phyloP scores from a whole-genome alignment of 2,113 vertebrate genomes.

The Colinus virginianus region DNA sequence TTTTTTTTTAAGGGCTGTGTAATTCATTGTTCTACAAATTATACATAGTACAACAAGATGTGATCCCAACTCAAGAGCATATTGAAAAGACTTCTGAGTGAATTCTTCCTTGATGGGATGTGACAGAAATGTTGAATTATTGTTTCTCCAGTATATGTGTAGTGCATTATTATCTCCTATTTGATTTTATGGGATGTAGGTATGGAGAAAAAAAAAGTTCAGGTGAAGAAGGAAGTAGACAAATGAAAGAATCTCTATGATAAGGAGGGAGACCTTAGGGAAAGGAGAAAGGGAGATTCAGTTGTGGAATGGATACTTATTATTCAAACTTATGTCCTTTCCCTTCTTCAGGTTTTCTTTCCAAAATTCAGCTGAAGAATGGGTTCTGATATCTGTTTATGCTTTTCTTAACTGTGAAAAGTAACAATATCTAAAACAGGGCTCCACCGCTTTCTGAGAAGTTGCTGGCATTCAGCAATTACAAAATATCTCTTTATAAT shows the following conservation, averaged over 20 bases:
- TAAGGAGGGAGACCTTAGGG: not conserved
- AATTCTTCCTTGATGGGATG: not conserved
- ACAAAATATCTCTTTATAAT: not conserved
- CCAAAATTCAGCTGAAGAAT: not conserved
- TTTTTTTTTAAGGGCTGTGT: not conserved
- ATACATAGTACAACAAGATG: not conserved
- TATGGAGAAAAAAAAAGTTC: not conserved
- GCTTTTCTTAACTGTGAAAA: not conserved
- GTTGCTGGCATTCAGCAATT: not conserved
- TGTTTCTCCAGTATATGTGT: not conserved
- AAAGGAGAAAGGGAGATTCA: not conserved
- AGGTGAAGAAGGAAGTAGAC: not conserved
- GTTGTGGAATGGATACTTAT: not conserved
- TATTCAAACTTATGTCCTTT: not conserved
- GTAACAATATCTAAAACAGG: not conserved
- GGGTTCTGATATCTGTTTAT: not conserved
- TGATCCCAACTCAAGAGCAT: not conserved
- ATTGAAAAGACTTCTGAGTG: not conserved
- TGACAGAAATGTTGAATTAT: not conserved
- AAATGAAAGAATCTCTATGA: not conserved
- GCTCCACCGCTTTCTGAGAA: not conserved
- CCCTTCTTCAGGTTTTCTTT: not conserved
- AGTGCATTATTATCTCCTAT: not conserved
- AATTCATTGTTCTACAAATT: not conserved
- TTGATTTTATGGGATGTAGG: not conserved